phyloP scores from a whole-genome alignment of 1,140 invertebrate genomes.

The Teleopsis dalmanni region DNA sequence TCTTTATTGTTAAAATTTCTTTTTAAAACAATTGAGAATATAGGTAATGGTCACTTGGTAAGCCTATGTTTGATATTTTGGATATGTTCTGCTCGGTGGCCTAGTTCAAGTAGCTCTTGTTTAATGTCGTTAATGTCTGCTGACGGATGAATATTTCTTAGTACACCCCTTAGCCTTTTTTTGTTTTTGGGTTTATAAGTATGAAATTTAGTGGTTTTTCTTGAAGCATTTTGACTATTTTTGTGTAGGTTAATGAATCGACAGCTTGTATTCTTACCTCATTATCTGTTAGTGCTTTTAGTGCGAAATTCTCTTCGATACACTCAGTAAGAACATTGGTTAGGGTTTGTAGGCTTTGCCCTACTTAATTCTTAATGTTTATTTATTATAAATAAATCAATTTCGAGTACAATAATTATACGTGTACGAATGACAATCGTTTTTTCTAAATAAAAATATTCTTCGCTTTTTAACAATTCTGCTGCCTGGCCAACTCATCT shows the following conservation, averaged over 20 bases:
- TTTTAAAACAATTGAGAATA: conserved; percentile 1
- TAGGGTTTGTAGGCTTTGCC: too few relatives aligned
- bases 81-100: conserved; percentile 1
- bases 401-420: too few relatives aligned
- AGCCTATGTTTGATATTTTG: neutral
- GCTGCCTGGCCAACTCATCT: too few relatives aligned
- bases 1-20: neutral
- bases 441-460: too few relatives aligned
- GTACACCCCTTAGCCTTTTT: neutral
- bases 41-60: neutral
- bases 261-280: neutral
- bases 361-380: too few relatives aligned
- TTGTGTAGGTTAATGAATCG: neutral
- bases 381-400: too few relatives aligned
- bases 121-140: neutral
- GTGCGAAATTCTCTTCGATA: neutral
- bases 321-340: neutral
- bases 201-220: conserved; percentile 1
- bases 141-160: neutral
- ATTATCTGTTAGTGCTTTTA: neutral
- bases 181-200: conserved; percentile 1
- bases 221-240: neutral
- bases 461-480: too few relatives aligned
- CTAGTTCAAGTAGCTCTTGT: neutral
- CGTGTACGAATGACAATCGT: too few relatives aligned